Evolutionary conservation across 2,113 vertebrate genomes (phyloP).

Genomic region (Oceanodroma tethys): DNA sequence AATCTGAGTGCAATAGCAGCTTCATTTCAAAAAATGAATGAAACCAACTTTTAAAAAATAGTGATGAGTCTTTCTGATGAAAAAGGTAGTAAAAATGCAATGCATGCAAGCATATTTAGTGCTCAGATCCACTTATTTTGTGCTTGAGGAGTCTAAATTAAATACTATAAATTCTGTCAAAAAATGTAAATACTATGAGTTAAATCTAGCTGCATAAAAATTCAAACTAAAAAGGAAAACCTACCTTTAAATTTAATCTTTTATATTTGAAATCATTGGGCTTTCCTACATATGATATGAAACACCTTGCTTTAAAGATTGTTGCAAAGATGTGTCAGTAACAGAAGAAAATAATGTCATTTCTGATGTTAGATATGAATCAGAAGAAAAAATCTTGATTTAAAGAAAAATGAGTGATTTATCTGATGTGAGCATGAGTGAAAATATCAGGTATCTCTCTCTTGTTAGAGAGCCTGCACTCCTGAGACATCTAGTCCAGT

Average conservation of each 20-base stretch:
- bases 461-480: neutral
- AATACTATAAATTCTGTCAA: slow-evolving; percentile 40
- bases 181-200: neutral
- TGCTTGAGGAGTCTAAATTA: slow-evolving; percentile 19
- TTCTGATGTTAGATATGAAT: rapidly evolving
- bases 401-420: neutral
- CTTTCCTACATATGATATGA: neutral
- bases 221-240: neutral
- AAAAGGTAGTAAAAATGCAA: slow-evolving; percentile 21
- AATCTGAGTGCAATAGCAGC: neutral
- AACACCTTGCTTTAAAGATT: neutral
- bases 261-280: neutral
- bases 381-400: neutral
- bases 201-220: neutral
- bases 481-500: neutral
- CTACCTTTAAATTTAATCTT: neutral
- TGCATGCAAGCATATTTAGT: neutral
- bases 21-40: neutral
- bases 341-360: neutral
- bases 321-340: neutral
- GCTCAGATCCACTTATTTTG: neutral
- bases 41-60: slow-evolving; percentile 25
- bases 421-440: neutral
- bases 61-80: neutral
- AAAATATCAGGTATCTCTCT: neutral